Conservation (phyloP, 2,113 vertebrate species). For the Capra hircus region DNA sequence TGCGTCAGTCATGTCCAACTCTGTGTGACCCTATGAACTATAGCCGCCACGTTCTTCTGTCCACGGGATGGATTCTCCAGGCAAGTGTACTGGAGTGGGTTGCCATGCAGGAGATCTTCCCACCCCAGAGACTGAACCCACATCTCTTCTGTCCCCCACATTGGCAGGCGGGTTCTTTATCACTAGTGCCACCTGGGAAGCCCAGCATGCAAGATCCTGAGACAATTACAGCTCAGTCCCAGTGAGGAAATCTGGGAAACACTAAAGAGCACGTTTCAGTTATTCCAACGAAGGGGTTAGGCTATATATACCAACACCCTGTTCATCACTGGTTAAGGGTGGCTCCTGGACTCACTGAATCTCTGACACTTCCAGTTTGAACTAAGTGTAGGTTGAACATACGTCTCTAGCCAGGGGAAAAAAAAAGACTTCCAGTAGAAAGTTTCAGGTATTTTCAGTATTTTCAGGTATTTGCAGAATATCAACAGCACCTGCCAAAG, state of each 20-base stretch:
- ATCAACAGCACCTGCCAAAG: background rate
- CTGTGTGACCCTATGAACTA: background rate
- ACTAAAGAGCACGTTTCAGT: background rate
- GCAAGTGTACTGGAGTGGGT: background rate
- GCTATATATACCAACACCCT: background rate
- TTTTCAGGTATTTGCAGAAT: background rate
- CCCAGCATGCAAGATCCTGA: background rate
- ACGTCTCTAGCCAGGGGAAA: background rate
- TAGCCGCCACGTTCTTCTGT: background rate
- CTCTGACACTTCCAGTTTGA: background rate
- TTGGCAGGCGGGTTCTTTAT: background rate
- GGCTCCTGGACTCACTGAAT: background rate
- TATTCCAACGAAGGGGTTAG: background rate
- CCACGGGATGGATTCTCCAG: background rate
- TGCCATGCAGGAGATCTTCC: background rate
- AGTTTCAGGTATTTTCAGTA: background rate
- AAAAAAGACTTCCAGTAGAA: background rate
- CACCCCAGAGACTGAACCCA: fast-evolving
- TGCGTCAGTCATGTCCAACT: background rate
- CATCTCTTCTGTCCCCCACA: background rate
- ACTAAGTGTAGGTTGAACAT: background rate
- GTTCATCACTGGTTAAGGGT: background rate
- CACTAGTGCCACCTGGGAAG: background rate
- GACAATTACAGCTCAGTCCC: background rate
- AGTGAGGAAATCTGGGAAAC: background rate